Percentiles rank a stretch among this genome's conserved stretches.
These are phyloP conservation scores for Arremon brunneinucha DNA, from an alignment of 2,797 vertebrate species.

Conservation along the genomic window DNA sequence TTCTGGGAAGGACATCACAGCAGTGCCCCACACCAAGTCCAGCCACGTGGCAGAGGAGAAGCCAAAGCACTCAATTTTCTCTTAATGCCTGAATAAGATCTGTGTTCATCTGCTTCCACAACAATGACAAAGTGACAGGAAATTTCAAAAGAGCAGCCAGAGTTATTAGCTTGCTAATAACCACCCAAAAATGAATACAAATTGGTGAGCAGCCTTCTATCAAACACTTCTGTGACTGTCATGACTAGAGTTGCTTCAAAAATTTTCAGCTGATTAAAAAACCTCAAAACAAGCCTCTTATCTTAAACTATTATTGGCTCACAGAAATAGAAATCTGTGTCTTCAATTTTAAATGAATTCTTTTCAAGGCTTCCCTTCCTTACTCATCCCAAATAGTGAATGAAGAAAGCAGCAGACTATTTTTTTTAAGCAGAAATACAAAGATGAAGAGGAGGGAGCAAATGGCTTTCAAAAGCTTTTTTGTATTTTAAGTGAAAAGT, in stretches of 20 bases:
- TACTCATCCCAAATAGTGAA: not conserved
- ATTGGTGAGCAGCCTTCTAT: not conserved
- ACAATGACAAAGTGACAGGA: not conserved
- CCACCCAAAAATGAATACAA: not conserved
- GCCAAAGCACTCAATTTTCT: not conserved
- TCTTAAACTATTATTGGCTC: not conserved
- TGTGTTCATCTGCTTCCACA: not conserved
- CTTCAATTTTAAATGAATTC: not conserved
- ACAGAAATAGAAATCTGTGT: not conserved
- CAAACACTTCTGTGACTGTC: not conserved
- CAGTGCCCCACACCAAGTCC: not conserved
- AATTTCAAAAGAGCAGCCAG: not conserved
- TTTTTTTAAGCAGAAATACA: not conserved
- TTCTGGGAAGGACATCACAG: not conserved
- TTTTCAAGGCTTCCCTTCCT: not conserved
- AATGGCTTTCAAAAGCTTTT: not conserved
- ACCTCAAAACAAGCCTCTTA: not conserved
- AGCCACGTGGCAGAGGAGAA: not conserved
- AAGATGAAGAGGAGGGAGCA: not conserved
- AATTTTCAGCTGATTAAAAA: not conserved
- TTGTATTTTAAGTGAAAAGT: not conserved
- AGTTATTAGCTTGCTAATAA: conserved; percentile 6
- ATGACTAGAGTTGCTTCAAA: not conserved
- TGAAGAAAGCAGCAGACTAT: not conserved
- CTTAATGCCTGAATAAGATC: not conserved